These are phyloP conservation scores for Orgyia antiqua DNA, from an alignment of 2,888 invertebrate genomes.

Conservation along the genomic window DNA sequence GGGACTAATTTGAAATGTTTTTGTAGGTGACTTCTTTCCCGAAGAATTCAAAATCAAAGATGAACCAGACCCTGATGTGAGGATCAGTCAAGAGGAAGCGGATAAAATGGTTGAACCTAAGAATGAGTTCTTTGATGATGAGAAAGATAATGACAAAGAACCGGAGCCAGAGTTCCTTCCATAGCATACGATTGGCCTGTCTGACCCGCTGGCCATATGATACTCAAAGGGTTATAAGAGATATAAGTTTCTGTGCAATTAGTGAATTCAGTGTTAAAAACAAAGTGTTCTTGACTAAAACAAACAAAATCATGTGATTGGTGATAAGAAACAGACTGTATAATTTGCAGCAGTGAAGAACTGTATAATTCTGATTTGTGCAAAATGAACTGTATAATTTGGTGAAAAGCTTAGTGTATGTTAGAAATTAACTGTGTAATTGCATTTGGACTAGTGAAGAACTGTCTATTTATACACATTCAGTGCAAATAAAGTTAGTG, in stretches of 20 bases:
- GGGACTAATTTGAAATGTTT: neutral
- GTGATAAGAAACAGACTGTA: too few relatives aligned
- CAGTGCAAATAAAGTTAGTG: too few relatives aligned
- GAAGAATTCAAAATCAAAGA: conserved; percentile 86
- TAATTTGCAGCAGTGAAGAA: neutral
- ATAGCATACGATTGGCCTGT: conserved; percentile 56
- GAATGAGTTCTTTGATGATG: conserved; percentile 94
- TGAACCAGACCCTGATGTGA: conserved; percentile 90
- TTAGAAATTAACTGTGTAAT: too few relatives aligned
- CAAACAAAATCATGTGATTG: too few relatives aligned
- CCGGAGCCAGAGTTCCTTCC: conserved; percentile 60
- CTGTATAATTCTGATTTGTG: neutral
- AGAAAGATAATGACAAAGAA: conserved; percentile 92
- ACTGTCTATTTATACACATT: too few relatives aligned
- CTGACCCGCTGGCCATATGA: conserved; percentile 55
- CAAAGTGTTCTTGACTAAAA: too few relatives aligned
- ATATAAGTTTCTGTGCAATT: conserved; percentile 13
- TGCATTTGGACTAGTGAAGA: too few relatives aligned
- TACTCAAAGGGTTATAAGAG: conserved; percentile 32
- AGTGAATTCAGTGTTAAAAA: neutral
- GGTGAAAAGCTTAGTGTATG: too few relatives aligned
- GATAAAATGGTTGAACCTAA: conserved; percentile 90
- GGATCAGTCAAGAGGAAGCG: conserved; percentile 86
- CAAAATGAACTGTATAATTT: conserved; percentile 4
- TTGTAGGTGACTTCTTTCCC: conserved; percentile 83